Percentiles rank a stretch among this genome's conserved stretches.
Evolutionary conservation across 1,140 invertebrate genomes (phyloP).

Genomic region (Drosophila leontia): DNA sequence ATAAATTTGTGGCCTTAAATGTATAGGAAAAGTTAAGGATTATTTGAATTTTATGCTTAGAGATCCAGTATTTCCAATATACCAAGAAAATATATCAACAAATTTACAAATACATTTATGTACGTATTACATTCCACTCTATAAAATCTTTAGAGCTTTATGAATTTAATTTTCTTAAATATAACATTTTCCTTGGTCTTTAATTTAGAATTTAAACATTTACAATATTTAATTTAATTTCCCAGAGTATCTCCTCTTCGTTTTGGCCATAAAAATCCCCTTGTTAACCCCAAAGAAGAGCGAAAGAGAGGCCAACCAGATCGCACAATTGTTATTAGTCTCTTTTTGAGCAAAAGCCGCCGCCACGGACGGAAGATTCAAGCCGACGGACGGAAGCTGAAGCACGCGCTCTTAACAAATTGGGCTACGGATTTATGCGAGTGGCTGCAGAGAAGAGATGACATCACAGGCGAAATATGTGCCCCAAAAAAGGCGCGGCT

Average conservation of each 20-base stretch:
- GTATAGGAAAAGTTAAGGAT: background rate
- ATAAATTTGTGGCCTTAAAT: background rate
- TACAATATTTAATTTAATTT: too few relatives aligned
- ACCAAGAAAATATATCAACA: too few relatives aligned
- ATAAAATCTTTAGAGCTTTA: background rate
- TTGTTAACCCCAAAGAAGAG: conserved; percentile 52
- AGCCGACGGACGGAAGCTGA: conserved; percentile 54
- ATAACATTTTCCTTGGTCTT: too few relatives aligned
- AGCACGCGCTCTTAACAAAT: conserved; percentile 82
- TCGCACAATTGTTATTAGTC: conserved; percentile 80
- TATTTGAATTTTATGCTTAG: background rate
- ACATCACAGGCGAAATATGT: conserved; percentile 75
- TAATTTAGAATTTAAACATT: too few relatives aligned
- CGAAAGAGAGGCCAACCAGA: conserved; percentile 56
- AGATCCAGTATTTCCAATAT: background rate
- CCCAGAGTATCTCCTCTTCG: conserved; percentile 41
- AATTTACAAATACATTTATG: background rate
- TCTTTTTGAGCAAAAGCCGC: conserved; percentile 77
- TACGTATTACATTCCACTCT: background rate
- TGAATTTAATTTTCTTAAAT: background rate
- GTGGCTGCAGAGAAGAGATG: conserved; percentile 49
- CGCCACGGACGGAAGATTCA: conserved; percentile 22
- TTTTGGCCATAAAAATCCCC: background rate
- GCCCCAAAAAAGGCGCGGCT: conserved; percentile 77
- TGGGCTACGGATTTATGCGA: conserved; percentile 77